A percentile compares a stretch with the other conserved stretches of the same genome.
Evolutionary conservation across 2,113 vertebrate genomes (phyloP).

Genomic region (Dendropsophus ebraccatus): DNA sequence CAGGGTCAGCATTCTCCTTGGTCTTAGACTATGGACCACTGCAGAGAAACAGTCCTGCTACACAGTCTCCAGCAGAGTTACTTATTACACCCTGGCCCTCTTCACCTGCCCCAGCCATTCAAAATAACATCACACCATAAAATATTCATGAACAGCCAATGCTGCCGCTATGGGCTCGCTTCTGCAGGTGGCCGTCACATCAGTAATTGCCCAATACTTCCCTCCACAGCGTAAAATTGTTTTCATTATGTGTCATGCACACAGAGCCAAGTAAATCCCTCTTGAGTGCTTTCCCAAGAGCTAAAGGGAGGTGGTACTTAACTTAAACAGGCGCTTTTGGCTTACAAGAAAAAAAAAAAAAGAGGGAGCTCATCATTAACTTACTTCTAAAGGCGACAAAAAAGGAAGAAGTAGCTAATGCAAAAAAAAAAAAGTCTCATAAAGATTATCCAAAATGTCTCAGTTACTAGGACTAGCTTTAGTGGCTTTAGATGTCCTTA

Average conservation of each 20-base stretch:
- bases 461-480: conserved; percentile 91
- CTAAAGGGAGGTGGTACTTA: conserved; percentile 93
- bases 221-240: conserved; percentile 98
- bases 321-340: conserved; percentile 96
- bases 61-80: conserved; percentile 98
- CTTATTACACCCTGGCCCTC: conserved; percentile 88
- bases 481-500: conserved; percentile 83
- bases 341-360: conserved; percentile 78
- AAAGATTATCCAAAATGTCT: conserved; percentile 96
- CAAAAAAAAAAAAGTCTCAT: conserved; percentile 74
- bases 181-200: conserved; percentile 99
- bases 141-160: conserved; percentile 94
- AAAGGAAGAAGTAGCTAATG: conserved; percentile 87
- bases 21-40: conserved; percentile 92
- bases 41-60: conserved; percentile 89
- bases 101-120: conserved; percentile 96
- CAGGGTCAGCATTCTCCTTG: conserved; percentile 91
- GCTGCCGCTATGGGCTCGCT: conserved; percentile 81
- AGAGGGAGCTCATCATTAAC: conserved; percentile 96
- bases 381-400: conserved; percentile 86
- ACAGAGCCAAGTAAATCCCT: conserved; percentile 94
- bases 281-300: conserved; percentile 96
- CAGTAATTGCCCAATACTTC: conserved; percentile 98
- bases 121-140: conserved; percentile 97
- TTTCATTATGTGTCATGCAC: conserved; percentile 99